Percentiles rank a stretch among this genome's conserved stretches.
These are phyloP conservation scores for Naso thynnoides DNA, from an alignment of 2,797 vertebrate species.

Conservation along the genomic window DNA sequence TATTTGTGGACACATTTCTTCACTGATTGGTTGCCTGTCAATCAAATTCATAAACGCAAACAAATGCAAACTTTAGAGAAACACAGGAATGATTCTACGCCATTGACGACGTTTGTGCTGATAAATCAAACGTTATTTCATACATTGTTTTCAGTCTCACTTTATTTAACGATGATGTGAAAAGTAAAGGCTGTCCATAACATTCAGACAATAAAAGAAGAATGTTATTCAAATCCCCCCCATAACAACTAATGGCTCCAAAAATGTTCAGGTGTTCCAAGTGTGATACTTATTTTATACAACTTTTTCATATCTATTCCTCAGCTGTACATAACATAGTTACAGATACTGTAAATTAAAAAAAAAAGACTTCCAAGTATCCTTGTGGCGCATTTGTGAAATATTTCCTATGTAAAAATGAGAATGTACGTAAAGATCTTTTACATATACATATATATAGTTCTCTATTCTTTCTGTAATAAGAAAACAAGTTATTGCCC, in stretches of 20 bases:
- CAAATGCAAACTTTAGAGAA: neutral
- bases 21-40: neutral
- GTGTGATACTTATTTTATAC: constrained; percentile 85
- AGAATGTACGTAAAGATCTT: constrained; percentile 79
- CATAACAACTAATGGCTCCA: constrained; percentile 81
- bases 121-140: constrained; percentile 51
- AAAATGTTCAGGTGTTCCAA: constrained; percentile 80
- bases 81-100: neutral
- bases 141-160: constrained; percentile 80
- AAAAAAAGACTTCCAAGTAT: constrained; percentile 81
- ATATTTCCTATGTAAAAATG: constrained; percentile 81
- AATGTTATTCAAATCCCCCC: constrained; percentile 69
- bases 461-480: constrained; percentile 80
- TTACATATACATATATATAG: constrained; percentile 78
- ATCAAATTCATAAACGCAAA: neutral
- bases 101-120: neutral
- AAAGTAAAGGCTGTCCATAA: constrained; percentile 86
- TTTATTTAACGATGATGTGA: constrained; percentile 87
- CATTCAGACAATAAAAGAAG: constrained; percentile 85
- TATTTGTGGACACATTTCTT: neutral
- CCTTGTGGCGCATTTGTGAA: constrained; percentile 78
- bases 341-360: constrained; percentile 87
- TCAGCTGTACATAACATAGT: constrained; percentile 86
- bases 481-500: constrained; percentile 88
- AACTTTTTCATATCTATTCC: constrained; percentile 83